Base-by-base conservation (phyloP, 2,888 invertebrate species). In the Rhorus exstirpatorius region DNA sequence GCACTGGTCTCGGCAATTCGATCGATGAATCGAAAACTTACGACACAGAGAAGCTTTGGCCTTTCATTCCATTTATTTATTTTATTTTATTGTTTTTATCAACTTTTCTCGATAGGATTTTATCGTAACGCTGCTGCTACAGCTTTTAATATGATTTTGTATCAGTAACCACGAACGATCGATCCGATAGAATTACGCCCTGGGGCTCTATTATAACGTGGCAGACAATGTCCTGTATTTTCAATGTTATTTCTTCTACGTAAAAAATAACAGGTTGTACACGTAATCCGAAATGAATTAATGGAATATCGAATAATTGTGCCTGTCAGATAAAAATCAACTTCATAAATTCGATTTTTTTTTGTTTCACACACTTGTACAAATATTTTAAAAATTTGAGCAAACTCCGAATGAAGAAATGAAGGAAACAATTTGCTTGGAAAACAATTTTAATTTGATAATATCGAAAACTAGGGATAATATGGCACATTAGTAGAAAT, bases 101-200 rank as follows among this genome's bases (percentile, higher is more conserved):
- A n/a, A n/a, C n/a, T 2, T 63, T 41, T 44, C 21, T 63, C 63
- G 44, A 63, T 63, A 63, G 21, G 10, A 12, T 41, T 41, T 63
- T 21, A 63, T 63, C 44, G 44, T 63, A 63, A 63, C 6, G 31
- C 31, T 44, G 63, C 10, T 24, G 44, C 41, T 3, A 10, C 19
- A 24, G 63, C 63, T 63, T 63, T 63, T 63, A 12, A 44, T 63
- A 63, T 21, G 24, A 2, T 21, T 44, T 63, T 21, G n/a, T 63
- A 12, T 63, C 63, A 24, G 21, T 41, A 63, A 41, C 24, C 44
- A 63, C 7, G n/a, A n/a, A 21, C 44, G 44, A 44, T 63, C 70
- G 55, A 58, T 44, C 35, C 24, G 53, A 55, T 41, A 41, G 17
- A 55, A 44, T 41, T 53, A 70, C 19, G 12, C 63, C 24, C 24